Percentiles rank a stretch among this genome's conserved stretches.
These are phyloP conservation scores for Perca schrenkii DNA, from an alignment of 2,113 vertebrate species.

Conservation along the genomic window DNA sequence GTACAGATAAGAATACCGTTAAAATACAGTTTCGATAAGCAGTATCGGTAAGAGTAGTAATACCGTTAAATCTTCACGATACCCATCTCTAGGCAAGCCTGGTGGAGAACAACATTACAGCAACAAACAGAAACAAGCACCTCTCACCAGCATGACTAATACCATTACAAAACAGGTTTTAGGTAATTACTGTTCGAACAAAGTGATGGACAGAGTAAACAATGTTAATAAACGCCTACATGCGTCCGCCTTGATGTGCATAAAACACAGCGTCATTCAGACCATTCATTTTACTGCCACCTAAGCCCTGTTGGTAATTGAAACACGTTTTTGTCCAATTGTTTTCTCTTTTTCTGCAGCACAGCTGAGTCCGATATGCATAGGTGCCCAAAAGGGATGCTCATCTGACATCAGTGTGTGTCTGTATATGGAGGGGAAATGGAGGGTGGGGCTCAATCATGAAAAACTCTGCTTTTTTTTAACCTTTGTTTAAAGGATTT, in stretches of 20 bases:
- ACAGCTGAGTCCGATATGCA: constrained; percentile 25
- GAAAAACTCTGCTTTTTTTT: constrained; percentile 11
- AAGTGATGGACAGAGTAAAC: constrained; percentile 57
- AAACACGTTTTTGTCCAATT: constrained; percentile 38
- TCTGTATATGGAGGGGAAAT: neutral
- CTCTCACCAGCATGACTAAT: constrained; percentile 65
- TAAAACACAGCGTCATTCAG: constrained; percentile 28
- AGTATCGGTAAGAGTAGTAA: no score
- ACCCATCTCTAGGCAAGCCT: no score
- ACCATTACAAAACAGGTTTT: constrained; percentile 58
- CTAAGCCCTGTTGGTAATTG: constrained; percentile 38
- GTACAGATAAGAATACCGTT: no score
- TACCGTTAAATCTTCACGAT: no score
- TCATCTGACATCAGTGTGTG: constrained; percentile 5
- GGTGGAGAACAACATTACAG: constrained; percentile 44
- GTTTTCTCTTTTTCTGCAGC: constrained; percentile 9
- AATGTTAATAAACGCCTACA: constrained; percentile 44
- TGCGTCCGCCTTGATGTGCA: constrained; percentile 31
- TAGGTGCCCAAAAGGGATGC: constrained; percentile 17
- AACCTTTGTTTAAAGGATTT: constrained; percentile 49
- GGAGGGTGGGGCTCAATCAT: constrained; percentile 29
- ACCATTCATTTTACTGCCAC: constrained; percentile 38
- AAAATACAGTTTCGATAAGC: no score
- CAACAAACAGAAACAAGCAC: constrained; percentile 59
- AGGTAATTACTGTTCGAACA: constrained; percentile 51